phyloP scores from a whole-genome alignment of 2,113 vertebrate species.

The Leuciscus idus region DNA sequence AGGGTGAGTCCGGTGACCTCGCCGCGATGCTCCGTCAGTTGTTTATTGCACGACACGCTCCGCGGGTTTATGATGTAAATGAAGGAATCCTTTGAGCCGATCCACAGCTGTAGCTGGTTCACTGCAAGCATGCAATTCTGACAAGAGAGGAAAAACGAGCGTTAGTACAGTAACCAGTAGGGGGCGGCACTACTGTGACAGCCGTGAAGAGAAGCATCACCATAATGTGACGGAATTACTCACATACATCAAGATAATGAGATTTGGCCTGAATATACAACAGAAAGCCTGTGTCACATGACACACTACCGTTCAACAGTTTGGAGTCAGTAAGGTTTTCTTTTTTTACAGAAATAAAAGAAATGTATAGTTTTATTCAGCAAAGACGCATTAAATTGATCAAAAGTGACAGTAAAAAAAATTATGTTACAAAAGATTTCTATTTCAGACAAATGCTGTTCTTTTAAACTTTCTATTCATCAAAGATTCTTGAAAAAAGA shows the following conservation, averaged over 20 bases:
- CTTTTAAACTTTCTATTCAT: no score
- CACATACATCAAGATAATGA: no score
- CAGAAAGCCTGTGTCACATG: no score
- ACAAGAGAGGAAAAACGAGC: not conserved
- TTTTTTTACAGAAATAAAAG: no score
- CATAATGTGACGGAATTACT: not conserved
- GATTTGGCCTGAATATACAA: not conserved
- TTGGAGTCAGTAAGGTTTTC: no score
- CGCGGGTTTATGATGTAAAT: constrained; percentile 93
- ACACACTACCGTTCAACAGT: no score
- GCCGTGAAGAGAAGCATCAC: not conserved
- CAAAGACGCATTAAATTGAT: no score
- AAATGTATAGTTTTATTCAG: no score
- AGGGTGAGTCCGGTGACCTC: constrained; percentile 83
- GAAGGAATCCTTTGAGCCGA: constrained; percentile 89
- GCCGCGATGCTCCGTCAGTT: constrained; percentile 89
- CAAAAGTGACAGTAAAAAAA: no score
- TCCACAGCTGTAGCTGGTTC: constrained; percentile 91
- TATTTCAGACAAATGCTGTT: no score
- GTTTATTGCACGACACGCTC: constrained; percentile 94
- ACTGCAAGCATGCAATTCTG: constrained; percentile 94
- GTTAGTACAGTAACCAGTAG: not conserved
- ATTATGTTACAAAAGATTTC: no score
- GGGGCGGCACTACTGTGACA: not conserved
- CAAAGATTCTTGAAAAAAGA: no score